Percentiles rank a stretch among this genome's conserved stretches.
These are phyloP conservation scores for Ephialtes manifestator DNA, from an alignment of 2,888 invertebrate species.

Conservation along the genomic window DNA sequence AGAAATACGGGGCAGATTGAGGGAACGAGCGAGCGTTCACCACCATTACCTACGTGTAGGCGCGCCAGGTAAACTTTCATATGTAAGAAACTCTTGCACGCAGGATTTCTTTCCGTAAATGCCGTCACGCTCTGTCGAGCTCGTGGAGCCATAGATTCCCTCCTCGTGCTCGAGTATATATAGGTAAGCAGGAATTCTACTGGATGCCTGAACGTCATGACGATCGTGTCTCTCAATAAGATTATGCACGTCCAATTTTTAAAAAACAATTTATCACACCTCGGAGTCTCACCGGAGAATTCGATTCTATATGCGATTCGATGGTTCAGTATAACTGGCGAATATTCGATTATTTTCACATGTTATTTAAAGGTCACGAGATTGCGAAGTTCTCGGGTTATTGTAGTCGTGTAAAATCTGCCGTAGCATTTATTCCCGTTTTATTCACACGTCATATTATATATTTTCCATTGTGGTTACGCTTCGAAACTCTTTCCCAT, in stretches of 20 bases:
- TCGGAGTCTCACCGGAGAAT: constrained; percentile 5
- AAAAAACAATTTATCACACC: constrained; percentile 50
- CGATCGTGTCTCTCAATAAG: constrained; percentile 26
- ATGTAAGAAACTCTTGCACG: constrained; percentile 57
- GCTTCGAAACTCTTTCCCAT: constrained; percentile 52
- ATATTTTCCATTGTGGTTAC: constrained; percentile 48
- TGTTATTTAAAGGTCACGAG: constrained; percentile 51
- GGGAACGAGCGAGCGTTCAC: constrained; percentile 8
- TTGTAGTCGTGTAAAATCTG: constrained; percentile 27
- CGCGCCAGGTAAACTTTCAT: constrained; percentile 63
- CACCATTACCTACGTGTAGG: constrained; percentile 57
- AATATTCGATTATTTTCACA: constrained; percentile 34
- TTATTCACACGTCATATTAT: constrained; percentile 47
- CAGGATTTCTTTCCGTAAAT: constrained; percentile 66
- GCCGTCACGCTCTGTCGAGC: constrained; percentile 66
- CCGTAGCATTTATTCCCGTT: constrained; percentile 38
- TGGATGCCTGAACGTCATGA: constrained; percentile 47
- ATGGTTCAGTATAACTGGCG: neutral
- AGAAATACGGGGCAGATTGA: constrained; percentile 18
- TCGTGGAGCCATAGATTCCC: constrained; percentile 18
- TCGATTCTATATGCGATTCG: neutral
- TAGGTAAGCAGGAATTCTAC: constrained; percentile 59
- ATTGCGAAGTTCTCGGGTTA: constrained; percentile 8
- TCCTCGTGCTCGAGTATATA: neutral
- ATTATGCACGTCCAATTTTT: constrained; percentile 46